Evolutionary conservation across 2,113 vertebrate species (phyloP).

Genomic region (Chelonoidis abingdonii): DNA sequence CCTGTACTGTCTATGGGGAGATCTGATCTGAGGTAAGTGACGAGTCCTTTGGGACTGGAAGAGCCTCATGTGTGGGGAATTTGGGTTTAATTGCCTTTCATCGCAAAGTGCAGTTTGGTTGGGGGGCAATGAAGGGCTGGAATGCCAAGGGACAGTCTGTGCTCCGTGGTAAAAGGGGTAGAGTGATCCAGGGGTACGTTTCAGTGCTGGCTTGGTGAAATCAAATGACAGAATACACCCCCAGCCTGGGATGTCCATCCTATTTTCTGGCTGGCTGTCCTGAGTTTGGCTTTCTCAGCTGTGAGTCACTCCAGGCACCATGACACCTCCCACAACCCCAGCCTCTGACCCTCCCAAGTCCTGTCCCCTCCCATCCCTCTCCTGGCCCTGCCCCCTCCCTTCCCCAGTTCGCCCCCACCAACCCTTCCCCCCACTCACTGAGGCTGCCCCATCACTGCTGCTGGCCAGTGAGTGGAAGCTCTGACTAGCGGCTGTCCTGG

Average conservation of each 20-base stretch:
- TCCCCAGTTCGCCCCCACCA: background rate
- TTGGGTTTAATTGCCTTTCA: background rate
- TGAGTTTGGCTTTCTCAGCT: background rate
- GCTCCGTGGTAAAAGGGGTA: no score
- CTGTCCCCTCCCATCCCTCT: background rate
- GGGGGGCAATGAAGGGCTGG: background rate
- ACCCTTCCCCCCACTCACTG: slow-evolving; percentile 30
- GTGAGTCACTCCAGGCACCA: no score
- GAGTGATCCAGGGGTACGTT: no score
- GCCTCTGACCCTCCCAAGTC: no score
- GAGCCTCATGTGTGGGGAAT: no score
- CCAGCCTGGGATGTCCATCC: no score
- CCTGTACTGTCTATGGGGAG: no score
- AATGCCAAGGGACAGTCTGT: no score
- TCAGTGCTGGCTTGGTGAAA: no score
- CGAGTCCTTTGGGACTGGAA: no score
- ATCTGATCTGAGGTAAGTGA: no score
- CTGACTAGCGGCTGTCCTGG: slow-evolving; percentile 63
- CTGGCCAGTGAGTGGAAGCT: slow-evolving; percentile 69
- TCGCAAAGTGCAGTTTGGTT: background rate
- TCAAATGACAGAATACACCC: no score
- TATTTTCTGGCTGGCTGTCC: background rate
- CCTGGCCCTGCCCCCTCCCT: background rate
- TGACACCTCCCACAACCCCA: background rate
- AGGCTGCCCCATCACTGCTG: slow-evolving; percentile 69